A percentile compares a stretch with the other conserved stretches of the same genome.
Conservation (phyloP, 2,797 vertebrate genomes). For the Sylvia borin region DNA sequence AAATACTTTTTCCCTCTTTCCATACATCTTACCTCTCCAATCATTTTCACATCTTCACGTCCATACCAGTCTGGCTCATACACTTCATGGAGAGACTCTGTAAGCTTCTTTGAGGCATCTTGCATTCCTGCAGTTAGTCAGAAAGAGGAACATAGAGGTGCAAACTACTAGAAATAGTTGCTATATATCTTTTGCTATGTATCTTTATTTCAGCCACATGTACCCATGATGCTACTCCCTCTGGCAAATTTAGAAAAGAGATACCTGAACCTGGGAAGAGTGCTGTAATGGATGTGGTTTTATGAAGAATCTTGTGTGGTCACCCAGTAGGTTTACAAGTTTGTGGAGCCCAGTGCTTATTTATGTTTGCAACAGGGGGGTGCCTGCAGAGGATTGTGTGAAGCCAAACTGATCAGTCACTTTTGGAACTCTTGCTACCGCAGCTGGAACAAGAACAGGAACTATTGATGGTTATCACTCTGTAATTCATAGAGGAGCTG, state of each 20-base stretch:
- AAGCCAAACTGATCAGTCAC: not conserved
- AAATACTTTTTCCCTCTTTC: not conserved
- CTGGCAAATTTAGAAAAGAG: not conserved
- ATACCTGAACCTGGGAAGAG: not conserved
- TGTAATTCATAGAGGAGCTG: not conserved
- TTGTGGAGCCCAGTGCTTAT: not conserved
- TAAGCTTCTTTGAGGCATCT: conserved; percentile 96
- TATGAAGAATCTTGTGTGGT: not conserved
- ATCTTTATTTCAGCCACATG: not conserved
- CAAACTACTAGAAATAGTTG: not conserved
- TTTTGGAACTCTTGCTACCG: not conserved
- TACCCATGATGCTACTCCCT: not conserved
- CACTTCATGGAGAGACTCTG: conserved; percentile 95
- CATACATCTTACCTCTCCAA: conserved; percentile 88
- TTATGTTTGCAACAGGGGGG: not conserved
- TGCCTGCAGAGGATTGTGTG: not conserved
- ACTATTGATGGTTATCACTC: not conserved
- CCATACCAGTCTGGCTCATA: conserved; percentile 98
- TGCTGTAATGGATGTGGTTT: accelerated
- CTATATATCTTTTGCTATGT: not conserved
- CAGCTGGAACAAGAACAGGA: not conserved
- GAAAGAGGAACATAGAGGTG: not conserved
- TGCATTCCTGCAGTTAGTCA: conserved; percentile 86
- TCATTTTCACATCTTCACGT: conserved; percentile 91
- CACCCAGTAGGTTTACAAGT: not conserved